phyloP scores from a whole-genome alignment of 1,140 invertebrate genomes.

The Steinernema feltiae region DNA sequence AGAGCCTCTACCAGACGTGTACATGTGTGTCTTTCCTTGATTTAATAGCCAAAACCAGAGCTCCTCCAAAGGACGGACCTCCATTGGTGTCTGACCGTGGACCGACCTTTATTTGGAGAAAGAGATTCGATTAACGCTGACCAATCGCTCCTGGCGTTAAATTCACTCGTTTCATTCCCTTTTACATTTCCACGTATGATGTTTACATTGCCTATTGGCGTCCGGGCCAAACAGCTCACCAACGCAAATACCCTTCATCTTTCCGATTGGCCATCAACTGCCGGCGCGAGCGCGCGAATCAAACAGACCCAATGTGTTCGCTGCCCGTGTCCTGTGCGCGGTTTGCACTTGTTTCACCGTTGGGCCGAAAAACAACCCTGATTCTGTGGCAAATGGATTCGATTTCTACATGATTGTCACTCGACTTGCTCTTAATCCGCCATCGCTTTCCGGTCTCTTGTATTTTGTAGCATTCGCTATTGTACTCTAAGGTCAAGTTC shows the following conservation, averaged over 20 bases:
- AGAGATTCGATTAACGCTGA: not conserved
- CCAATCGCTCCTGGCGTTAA: not conserved
- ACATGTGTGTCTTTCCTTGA: too few relatives aligned
- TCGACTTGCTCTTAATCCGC: not conserved
- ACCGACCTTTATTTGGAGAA: too few relatives aligned
- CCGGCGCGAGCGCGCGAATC: not conserved
- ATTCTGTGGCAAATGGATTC: not conserved
- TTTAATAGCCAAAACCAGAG: too few relatives aligned
- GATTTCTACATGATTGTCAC: not conserved
- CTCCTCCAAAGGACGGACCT: too few relatives aligned
- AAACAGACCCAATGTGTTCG: not conserved
- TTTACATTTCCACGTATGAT: slow-evolving; percentile 10
- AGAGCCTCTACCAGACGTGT: too few relatives aligned
- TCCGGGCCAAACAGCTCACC: not conserved
- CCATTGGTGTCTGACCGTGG: too few relatives aligned
- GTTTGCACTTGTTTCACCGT: not conserved
- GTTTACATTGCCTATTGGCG: not conserved
- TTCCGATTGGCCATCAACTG: not conserved
- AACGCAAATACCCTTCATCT: not conserved
- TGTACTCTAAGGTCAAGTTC: too few relatives aligned
- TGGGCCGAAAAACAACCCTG: not conserved
- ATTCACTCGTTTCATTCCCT: not conserved
- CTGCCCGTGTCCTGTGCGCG: not conserved
- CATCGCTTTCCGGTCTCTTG: too few relatives aligned
- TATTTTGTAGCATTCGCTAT: not conserved